These are phyloP conservation scores for Aricia agestis DNA, from an alignment of 1,140 invertebrate species.

Conservation along the genomic window DNA sequence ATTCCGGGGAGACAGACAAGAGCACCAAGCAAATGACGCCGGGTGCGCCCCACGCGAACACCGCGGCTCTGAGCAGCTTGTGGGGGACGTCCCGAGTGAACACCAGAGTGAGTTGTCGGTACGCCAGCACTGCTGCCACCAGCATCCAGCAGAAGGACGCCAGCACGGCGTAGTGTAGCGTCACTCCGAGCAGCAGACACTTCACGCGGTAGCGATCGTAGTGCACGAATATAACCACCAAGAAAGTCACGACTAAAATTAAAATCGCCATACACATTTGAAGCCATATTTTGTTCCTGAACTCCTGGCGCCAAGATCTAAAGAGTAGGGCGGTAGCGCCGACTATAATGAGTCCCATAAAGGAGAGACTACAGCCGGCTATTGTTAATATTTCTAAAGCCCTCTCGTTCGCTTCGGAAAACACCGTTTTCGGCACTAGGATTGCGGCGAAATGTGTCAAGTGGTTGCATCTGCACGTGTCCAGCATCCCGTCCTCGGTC, in stretches of 20 bases:
- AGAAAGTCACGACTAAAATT: constrained; percentile 54
- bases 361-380: constrained; percentile 63
- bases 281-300: constrained; percentile 74
- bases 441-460: constrained; percentile 75
- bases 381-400: constrained; percentile 60
- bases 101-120: constrained; percentile 64
- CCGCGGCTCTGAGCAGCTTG: constrained; percentile 63
- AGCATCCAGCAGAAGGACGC: constrained; percentile 76
- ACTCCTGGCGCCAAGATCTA: constrained; percentile 68
- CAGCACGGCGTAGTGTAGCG: constrained; percentile 68
- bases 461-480: constrained; percentile 70
- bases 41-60: constrained; percentile 67
- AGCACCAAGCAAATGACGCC: constrained; percentile 59
- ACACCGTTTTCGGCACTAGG: constrained; percentile 47
- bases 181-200: constrained; percentile 66
- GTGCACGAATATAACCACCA: constrained; percentile 50
- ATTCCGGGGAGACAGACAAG: constrained; percentile 50
- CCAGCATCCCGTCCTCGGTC: constrained; percentile 39
- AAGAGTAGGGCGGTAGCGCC: constrained; percentile 65
- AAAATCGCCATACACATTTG: constrained; percentile 67
- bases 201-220: constrained; percentile 44
- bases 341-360: constrained; percentile 62
- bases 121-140: constrained; percentile 70
- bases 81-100: constrained; percentile 68
- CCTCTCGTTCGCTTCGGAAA: constrained; percentile 50